Conservation (phyloP, 2,113 vertebrate species). For the Erythrocercus mccallii region DNA sequence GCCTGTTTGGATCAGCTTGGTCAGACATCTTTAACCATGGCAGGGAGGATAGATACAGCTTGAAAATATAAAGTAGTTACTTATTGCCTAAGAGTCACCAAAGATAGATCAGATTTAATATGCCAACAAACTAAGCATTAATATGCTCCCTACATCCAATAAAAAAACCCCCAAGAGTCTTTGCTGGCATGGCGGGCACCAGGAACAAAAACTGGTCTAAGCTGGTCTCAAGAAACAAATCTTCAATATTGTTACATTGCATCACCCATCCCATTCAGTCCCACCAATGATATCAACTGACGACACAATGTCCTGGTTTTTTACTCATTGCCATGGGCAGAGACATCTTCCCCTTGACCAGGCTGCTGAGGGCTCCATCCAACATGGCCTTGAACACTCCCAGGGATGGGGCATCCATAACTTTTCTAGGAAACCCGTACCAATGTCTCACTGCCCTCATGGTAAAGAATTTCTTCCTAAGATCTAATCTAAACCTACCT, state of each 20-base stretch:
- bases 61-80: background rate
- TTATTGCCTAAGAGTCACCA: background rate
- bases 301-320: accelerated
- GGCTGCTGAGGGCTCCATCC: background rate
- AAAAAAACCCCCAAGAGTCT: background rate
- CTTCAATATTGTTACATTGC: background rate
- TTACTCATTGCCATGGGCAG: background rate
- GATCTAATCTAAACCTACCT: background rate
- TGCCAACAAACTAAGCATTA: background rate
- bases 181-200: background rate
- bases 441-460: background rate
- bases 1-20: background rate
- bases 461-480: background rate
- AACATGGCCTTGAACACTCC: background rate
- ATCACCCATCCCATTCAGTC: background rate
- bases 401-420: background rate
- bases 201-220: background rate
- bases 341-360: background rate
- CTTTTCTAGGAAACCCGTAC: background rate
- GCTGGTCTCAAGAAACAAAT: background rate
- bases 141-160: background rate
- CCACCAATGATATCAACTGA: background rate
- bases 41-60: background rate
- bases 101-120: background rate
- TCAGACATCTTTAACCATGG: background rate